Base-by-base conservation (phyloP, 2,113 vertebrate species). In the Epinephelus moara region DNA sequence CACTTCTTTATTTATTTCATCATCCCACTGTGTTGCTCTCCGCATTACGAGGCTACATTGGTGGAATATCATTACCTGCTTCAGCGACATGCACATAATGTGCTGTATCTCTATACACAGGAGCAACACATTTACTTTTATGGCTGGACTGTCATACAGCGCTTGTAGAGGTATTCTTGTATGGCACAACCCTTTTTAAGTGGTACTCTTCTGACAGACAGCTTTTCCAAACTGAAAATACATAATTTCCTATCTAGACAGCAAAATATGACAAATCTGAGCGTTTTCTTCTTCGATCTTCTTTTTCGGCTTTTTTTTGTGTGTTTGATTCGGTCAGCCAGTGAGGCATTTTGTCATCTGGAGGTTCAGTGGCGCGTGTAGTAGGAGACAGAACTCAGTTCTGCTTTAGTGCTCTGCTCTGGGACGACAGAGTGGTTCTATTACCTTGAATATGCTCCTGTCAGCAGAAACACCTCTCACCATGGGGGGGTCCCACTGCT, bases 381-480 rank as follows among this genome's bases (percentile, higher is more conserved):
- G 91, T 76, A 49, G 80, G 75, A 92, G 94, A 95, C 93, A 93
- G 85, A 87, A 78, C 86, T 93, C 92, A 88, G 93, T 93, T 94
- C 90, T 91, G 93, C 92, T 92, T 93, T 93, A 82, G 78, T 81
- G 92, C 85, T 80, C 83, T 76, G 86, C 92, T 88, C 70, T 68
- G 85, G 81, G 90, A 91, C 90, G 45, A 91, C 88, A 91, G 83
- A 89, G 86, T 75, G 90, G 73, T 91, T 90, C 89, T 91, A 95
- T 94, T 95, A 95, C 90, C 87, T 91, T 82, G 87, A 94, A 94
- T 94, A 94, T 91, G 90, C 84, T 92, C 87, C 87, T 93, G 91
- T 94, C 94, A 94, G 93, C 94, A 94, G 82, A 93, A 93, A 92
- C 92, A 89, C 87, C 85, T 66, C 55, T 70, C 84, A 18, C 89